A percentile compares a stretch with the other conserved stretches of the same genome.
Conservation (phyloP, 2,888 invertebrate genomes). For the Drosophila leonis region DNA sequence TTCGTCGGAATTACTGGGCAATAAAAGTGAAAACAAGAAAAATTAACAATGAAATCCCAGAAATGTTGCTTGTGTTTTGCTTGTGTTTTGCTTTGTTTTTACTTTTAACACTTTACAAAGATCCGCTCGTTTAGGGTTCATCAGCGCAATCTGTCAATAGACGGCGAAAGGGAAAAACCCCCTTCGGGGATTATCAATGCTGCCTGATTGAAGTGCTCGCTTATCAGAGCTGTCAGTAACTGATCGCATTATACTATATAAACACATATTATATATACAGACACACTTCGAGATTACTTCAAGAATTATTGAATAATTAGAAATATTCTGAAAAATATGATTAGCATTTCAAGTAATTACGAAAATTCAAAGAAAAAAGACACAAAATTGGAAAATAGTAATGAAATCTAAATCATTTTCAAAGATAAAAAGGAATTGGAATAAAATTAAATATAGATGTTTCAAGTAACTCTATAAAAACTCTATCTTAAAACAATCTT, state of each 20-base stretch:
- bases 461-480: too few species aligned
- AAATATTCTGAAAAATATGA: not conserved
- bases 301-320: slow-evolving; percentile 11
- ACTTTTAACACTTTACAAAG: slow-evolving; percentile 4
- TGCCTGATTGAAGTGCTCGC: slow-evolving; percentile 21
- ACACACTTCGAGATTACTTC: slow-evolving; percentile 9
- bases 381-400: not conserved
- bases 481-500: too few species aligned
- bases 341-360: slow-evolving; percentile 10
- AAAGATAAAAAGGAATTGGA: not conserved
- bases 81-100: slow-evolving; percentile 11
- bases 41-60: slow-evolving; percentile 43
- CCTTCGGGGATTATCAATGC: slow-evolving; percentile 22
- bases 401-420: not conserved
- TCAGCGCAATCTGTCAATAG: slow-evolving; percentile 22
- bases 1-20: slow-evolving; percentile 20
- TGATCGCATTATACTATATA: slow-evolving; percentile 4
- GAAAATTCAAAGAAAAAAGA: not conserved
- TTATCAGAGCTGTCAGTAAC: slow-evolving; percentile 22
- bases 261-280: not conserved
- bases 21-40: slow-evolving; percentile 45
- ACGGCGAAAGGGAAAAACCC: slow-evolving; percentile 15
- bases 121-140: slow-evolving; percentile 1
- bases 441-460: not conserved
- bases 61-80: slow-evolving; percentile 7